Evolutionary conservation across 2,797 vertebrate species (phyloP), one percentile per base, ranked within the genome.

Genomic region (Sebastes ruberrimus): DNA sequence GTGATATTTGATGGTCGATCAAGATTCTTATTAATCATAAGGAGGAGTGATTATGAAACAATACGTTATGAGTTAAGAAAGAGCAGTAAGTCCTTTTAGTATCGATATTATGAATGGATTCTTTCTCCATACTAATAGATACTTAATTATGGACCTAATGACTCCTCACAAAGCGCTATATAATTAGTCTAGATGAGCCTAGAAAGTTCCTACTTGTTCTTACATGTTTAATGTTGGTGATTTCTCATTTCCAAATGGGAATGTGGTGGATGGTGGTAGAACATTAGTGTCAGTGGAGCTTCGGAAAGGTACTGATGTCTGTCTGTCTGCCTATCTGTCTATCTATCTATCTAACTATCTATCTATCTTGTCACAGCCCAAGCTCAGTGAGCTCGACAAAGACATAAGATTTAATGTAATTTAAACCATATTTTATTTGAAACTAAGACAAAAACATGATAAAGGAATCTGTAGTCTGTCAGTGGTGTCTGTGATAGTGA

Each of bases 141-240:
- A 93, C 92, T 96, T 96, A 95, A 96, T 95, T 94, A 94, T 94
- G 92, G 86, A 92, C 93, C 91, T 95, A 95, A 96, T 95, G 94
- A 95, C 93, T 94, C 93, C 86, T 92, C 92, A 91, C 93, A 93
- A 94, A 94, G 93, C 85, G 66, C 92, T 92, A 92, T 93, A 88
- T 94, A 94, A 96, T 96, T 95, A 95, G 93, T 93, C 93, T 92
- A 91, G 89, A 94, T 94, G 93, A 93, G 91, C 86, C 83, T 76
- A 94, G 90, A 95, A 94, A 95, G 92, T 95, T 94, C 92, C 82
- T 92, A 87, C 94, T 92, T 93, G 92, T 93, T 95, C 92, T 94
- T 95, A 94, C 94, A 96, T 95, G 93, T 95, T 95, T 95, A 94
- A 96, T 94, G 93, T 87, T 42, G 85, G 88, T 86, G 91, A 94